phyloP scores from a whole-genome alignment of 2,113 vertebrate genomes.

The Triplophysa dalaica region DNA sequence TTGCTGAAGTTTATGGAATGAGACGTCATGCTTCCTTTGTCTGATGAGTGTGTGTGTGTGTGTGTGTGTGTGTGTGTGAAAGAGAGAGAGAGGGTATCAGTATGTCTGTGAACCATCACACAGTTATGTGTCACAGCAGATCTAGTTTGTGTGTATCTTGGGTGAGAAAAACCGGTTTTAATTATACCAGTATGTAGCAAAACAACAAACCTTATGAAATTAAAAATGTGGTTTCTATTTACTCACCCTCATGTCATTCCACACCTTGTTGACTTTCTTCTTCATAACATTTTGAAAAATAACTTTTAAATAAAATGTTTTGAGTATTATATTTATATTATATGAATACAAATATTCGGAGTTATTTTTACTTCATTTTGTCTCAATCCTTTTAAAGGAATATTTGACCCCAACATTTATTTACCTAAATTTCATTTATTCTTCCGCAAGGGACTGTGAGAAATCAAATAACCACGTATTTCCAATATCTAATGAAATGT shows the following conservation, averaged over 20 bases:
- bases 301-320: too few species aligned
- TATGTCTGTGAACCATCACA: conserved; percentile 34
- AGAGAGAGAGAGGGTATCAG: conserved; percentile 25
- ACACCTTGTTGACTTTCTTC: too few species aligned
- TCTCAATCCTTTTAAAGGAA: too few species aligned
- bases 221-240: neutral
- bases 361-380: too few species aligned
- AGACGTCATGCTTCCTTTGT: neutral
- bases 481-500: neutral
- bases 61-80: neutral
- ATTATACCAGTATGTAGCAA: neutral
- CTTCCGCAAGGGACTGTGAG: neutral
- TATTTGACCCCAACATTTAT: neutral
- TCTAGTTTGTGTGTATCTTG: conserved; percentile 22
- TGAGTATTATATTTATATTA: too few species aligned
- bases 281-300: too few species aligned
- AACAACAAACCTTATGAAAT: neutral
- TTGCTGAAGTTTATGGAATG: neutral
- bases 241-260: too few species aligned
- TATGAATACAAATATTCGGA: too few species aligned
- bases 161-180: conserved; percentile 2
- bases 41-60: neutral
- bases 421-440: too few species aligned
- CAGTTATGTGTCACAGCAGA: conserved; percentile 39
- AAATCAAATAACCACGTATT: neutral